Base-by-base conservation (phyloP, 2,888 invertebrate genomes). In the Microdon myrmicae region DNA sequence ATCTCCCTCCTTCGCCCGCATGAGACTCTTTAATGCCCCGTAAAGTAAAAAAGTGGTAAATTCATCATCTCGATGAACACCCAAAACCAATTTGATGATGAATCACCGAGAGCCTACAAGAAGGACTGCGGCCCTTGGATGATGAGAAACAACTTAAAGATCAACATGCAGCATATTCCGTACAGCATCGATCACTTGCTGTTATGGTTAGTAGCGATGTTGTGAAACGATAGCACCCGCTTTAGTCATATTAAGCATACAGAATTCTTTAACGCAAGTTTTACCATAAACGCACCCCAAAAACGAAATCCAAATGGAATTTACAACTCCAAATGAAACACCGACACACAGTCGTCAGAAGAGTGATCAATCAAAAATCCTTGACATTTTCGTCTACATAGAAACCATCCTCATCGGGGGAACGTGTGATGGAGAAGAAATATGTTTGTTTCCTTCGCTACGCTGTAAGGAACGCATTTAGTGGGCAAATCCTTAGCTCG, bases 321-420 rank as follows among this genome's bases (percentile, higher is more conserved):
- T 44, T 43, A 45, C 43, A 59, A 44, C 22, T 37, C 37, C 12
- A 4, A 7, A 12, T 13, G 7, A 9, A 6, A 7, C 12, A 17
- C 41, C 22, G 43, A 29, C 23, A 32, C 25, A 20, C 32, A 58
- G 64, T 51, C 6, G 8, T 6, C 58, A 53, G 58, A 49, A 48
- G 35, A 59, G 66, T 54, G 59, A 66, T 66, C 66, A 66, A 66
- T 66, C 66, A 66, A 59, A 66, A 66, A 59, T 54, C 54, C 66
- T 49, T 60, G 60, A 67, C 67, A 67, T 58, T 53, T 58, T 37
- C 19, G 47, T 53, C 38, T 32, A 51, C 20, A 39, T n/a, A n/a
- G n/a, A n/a, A n/a, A n/a, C n/a, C n/a, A 13, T 25, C 28, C 37
- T 41, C 48, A 41, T 56, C 19, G 26, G 32, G 35, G 55, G 48